These are phyloP conservation scores for Amphipoea oculea DNA, from an alignment of 2,888 invertebrate species.

Conservation along the genomic window DNA sequence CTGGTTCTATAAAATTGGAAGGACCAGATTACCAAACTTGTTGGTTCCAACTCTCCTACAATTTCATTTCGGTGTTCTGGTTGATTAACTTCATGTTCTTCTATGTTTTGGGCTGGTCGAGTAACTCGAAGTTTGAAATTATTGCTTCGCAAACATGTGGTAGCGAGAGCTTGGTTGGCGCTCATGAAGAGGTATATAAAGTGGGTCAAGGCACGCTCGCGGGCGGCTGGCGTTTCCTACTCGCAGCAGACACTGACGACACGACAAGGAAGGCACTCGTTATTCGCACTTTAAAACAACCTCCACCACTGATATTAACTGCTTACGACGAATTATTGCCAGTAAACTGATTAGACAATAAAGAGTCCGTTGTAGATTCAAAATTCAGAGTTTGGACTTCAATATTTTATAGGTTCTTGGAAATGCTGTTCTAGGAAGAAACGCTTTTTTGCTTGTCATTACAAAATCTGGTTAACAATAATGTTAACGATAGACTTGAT, in stretches of 20 bases:
- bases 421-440: neutral
- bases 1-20: neutral
- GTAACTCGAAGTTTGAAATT: constrained; percentile 39
- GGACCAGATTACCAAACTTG: neutral
- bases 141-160: constrained; percentile 74
- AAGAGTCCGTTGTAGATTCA: neutral
- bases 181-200: constrained; percentile 73
- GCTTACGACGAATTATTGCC: constrained; percentile 27
- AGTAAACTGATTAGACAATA: constrained; percentile 11
- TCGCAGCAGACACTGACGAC: constrained; percentile 71
- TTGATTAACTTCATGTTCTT: neutral
- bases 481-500: neutral
- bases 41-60: neutral
- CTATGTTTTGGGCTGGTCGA: neutral
- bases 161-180: constrained; percentile 74
- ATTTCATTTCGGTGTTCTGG: neutral
- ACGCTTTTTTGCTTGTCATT: neutral
- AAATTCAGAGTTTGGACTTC: neutral
- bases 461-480: neutral
- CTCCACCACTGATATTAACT: constrained; percentile 74
- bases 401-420: neutral
- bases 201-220: constrained; percentile 87
- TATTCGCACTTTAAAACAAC: constrained; percentile 77
- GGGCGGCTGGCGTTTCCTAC: constrained; percentile 85
- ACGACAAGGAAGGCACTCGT: constrained; percentile 85